phyloP scores from a whole-genome alignment of 2,888 invertebrate genomes.

The Shargacucullia verbasci region DNA sequence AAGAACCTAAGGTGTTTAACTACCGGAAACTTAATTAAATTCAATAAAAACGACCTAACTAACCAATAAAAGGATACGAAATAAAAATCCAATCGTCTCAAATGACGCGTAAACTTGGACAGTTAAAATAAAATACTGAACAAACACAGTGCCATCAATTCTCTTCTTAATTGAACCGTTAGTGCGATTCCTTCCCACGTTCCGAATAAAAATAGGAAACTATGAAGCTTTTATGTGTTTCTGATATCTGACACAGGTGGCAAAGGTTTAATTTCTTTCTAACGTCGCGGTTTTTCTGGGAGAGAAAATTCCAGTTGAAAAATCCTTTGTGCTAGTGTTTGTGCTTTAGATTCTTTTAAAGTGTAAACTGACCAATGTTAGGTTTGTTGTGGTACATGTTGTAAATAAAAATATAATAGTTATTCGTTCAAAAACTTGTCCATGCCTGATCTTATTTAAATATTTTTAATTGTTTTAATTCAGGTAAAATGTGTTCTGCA shows the following conservation, averaged over 20 bases:
- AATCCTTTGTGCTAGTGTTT: too few species aligned
- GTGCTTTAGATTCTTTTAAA: too few species aligned
- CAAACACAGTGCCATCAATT: constrained; percentile 63
- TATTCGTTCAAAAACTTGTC: too few species aligned
- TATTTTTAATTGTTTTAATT: too few species aligned
- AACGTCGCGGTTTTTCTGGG: background rate
- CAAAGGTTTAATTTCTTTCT: constrained; percentile 46
- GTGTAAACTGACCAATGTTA: too few species aligned
- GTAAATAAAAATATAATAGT: too few species aligned
- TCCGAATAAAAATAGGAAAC: constrained; percentile 62
- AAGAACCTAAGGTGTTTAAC: background rate
- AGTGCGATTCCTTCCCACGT: constrained; percentile 42
- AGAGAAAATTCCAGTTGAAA: constrained; percentile 6
- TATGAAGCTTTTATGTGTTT: constrained; percentile 63
- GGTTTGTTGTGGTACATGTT: too few species aligned
- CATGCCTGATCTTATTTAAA: too few species aligned
- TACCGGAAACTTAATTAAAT: constrained; percentile 1
- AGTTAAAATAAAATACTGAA: constrained; percentile 60
- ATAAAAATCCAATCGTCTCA: constrained; percentile 57
- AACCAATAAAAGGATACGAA: constrained; percentile 33
- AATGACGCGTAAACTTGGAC: constrained; percentile 58
- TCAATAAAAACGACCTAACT: constrained; percentile 17
- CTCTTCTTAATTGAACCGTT: constrained; percentile 63
- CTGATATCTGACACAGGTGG: constrained; percentile 58
- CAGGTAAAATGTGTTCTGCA: too few species aligned